Percentiles rank a stretch among this genome's conserved stretches.
Evolutionary conservation across 2,113 vertebrate species (phyloP).

Genomic region (Elephantulus edwardii): DNA sequence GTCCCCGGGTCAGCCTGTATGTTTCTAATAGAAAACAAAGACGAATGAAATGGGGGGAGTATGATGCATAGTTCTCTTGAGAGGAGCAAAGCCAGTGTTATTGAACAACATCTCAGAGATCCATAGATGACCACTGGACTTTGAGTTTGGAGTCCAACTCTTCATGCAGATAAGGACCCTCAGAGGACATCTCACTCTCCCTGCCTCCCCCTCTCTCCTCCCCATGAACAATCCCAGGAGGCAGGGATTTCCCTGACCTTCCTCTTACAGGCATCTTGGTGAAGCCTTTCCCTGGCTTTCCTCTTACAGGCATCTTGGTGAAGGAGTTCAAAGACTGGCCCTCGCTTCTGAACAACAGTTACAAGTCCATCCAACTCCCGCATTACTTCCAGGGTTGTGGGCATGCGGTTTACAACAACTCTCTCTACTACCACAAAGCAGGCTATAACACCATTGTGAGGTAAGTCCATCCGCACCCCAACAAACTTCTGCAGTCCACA

Average conservation of each 20-base stretch:
- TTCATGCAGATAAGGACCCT: background rate
- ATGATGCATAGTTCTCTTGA: background rate
- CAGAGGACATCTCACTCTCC: background rate
- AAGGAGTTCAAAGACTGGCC: slow-evolving; percentile 89
- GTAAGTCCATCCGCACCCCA: slow-evolving; percentile 78
- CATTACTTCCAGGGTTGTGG: slow-evolving; percentile 94
- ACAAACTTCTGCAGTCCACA: background rate
- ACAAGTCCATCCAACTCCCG: slow-evolving; percentile 85
- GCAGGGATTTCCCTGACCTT: background rate
- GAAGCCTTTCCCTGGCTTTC: slow-evolving; percentile 53
- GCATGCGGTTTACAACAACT: slow-evolving; percentile 90
- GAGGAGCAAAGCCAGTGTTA: background rate
- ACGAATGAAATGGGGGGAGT: accelerated
- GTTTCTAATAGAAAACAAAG: background rate
- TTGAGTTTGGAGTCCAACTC: background rate
- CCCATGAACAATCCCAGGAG: accelerated
- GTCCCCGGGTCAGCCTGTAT: background rate
- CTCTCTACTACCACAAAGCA: slow-evolving; percentile 94
- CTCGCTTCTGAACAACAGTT: slow-evolving; percentile 88
- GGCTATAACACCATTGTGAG: slow-evolving; percentile 90
- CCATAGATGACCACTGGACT: background rate
- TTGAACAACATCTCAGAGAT: background rate
- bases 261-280: slow-evolving; percentile 86
- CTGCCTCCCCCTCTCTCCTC: background rate
- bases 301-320: slow-evolving; percentile 86